Percentiles rank a stretch among this genome's conserved stretches.
Evolutionary conservation across 2,888 invertebrate species (phyloP).

Genomic region (Mayetiola destructor): DNA sequence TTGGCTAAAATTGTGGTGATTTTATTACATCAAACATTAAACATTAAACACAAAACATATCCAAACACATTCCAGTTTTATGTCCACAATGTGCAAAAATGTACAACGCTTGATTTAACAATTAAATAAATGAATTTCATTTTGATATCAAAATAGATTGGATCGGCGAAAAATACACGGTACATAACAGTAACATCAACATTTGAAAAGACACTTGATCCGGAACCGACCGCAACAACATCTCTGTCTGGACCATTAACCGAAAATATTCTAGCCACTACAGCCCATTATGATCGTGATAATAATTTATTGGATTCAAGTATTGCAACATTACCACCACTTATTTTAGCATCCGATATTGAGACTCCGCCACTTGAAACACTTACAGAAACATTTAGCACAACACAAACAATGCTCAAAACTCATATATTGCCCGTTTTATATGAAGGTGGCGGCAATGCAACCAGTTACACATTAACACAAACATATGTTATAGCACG

Average conservation of each 20-base stretch:
- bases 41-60: too few relatives aligned
- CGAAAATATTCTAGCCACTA: conserved; percentile 72
- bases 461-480: conserved; percentile 64
- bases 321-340: conserved; percentile 67
- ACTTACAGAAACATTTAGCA: conserved; percentile 79
- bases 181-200: conserved; percentile 80
- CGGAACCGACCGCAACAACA: conserved; percentile 39
- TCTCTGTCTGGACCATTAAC: conserved; percentile 63
- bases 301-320: conserved; percentile 55
- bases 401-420: conserved; percentile 74
- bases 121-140: neutral
- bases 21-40: too few relatives aligned
- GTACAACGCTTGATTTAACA: neutral
- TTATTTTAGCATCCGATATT: conserved; percentile 57
- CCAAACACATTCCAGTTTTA: too few relatives aligned
- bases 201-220: conserved; percentile 60
- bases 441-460: conserved; percentile 53
- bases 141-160: conserved; percentile 44
- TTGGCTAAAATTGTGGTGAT: too few relatives aligned
- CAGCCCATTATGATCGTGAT: conserved; percentile 59
- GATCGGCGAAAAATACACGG: conserved; percentile 71
- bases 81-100: too few relatives aligned
- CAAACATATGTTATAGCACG: conserved; percentile 81
- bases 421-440: conserved; percentile 79
- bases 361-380: conserved; percentile 80